These are phyloP conservation scores for Cecropterus lyciades DNA, from an alignment of 1,140 invertebrate species.

Conservation along the genomic window DNA sequence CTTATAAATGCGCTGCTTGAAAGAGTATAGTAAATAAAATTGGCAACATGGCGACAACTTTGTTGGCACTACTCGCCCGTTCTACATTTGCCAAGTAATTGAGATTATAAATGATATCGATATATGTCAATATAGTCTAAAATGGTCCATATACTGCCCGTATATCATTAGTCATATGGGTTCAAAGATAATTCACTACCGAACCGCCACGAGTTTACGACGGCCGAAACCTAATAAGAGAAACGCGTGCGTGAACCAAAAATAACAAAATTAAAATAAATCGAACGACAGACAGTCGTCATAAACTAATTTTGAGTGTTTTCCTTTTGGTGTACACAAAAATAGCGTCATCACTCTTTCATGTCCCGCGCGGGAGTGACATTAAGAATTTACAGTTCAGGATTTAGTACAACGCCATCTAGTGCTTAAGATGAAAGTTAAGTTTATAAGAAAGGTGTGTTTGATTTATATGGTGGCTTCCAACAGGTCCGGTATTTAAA, in stretches of 20 bases:
- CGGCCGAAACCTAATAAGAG: constrained; percentile 69
- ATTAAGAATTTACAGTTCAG: constrained; percentile 75
- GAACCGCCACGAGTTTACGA: constrained; percentile 64
- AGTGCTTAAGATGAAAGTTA: constrained; percentile 60
- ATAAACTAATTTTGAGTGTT: constrained; percentile 83
- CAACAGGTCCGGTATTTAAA: not conserved
- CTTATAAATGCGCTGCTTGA: constrained; percentile 3
- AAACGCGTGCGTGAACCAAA: constrained; percentile 65
- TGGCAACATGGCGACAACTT: constrained; percentile 21
- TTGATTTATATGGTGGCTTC: constrained; percentile 59
- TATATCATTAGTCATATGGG: constrained; percentile 55
- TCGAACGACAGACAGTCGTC: constrained; percentile 82
- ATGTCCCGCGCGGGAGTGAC: constrained; percentile 73
- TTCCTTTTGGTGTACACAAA: constrained; percentile 78
- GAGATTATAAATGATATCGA: constrained; percentile 44
- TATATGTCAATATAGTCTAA: constrained; percentile 55
- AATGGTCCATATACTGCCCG: constrained; percentile 43
- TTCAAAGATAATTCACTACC: constrained; percentile 66
- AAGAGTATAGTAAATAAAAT: constrained; percentile 13
- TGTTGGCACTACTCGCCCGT: constrained; percentile 17
- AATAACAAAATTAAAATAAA: constrained; percentile 84
- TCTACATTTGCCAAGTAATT: constrained; percentile 29
- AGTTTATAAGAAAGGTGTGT: constrained; percentile 63
- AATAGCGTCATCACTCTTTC: constrained; percentile 82
- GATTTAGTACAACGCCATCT: constrained; percentile 69